A percentile compares a stretch with the other conserved stretches of the same genome.
These are phyloP conservation scores for Norana najaformis DNA, from an alignment of 2,888 invertebrate species.

Conservation along the genomic window DNA sequence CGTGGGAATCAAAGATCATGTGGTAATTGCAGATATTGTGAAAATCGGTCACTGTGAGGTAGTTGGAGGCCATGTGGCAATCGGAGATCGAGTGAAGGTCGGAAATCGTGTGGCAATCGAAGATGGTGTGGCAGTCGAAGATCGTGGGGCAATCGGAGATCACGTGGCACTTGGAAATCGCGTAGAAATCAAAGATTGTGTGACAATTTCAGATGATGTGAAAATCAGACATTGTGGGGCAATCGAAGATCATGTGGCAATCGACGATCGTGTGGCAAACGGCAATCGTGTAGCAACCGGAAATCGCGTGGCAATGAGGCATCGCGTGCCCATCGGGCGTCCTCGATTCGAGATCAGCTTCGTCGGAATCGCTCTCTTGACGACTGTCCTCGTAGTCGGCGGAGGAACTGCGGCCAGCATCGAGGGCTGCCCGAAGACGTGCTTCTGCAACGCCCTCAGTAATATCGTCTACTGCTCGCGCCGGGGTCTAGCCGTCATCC, in stretches of 20 bases:
- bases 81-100: neutral
- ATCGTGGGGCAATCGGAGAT: too few relatives aligned
- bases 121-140: too few relatives aligned
- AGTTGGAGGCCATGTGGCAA: neutral
- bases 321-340: neutral
- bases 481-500: slow-evolving; percentile 53
- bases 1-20: neutral
- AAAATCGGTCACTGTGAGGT: too few relatives aligned
- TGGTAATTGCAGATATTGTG: neutral
- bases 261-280: neutral
- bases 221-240: neutral
- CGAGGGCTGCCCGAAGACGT: slow-evolving; percentile 51
- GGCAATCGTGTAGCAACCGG: neutral
- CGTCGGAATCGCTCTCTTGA: neutral
- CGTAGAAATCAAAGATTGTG: neutral
- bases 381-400: neutral
- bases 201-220: neutral
- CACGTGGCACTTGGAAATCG: neutral
- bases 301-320: neutral
- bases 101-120: neutral
- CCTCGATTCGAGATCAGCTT: neutral
- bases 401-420: neutral
- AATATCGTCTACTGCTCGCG: slow-evolving; percentile 57
- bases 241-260: neutral
- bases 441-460: slow-evolving; percentile 56